Base-by-base conservation (phyloP, 2,113 vertebrate species). In the Prochilodus magdalenae region DNA sequence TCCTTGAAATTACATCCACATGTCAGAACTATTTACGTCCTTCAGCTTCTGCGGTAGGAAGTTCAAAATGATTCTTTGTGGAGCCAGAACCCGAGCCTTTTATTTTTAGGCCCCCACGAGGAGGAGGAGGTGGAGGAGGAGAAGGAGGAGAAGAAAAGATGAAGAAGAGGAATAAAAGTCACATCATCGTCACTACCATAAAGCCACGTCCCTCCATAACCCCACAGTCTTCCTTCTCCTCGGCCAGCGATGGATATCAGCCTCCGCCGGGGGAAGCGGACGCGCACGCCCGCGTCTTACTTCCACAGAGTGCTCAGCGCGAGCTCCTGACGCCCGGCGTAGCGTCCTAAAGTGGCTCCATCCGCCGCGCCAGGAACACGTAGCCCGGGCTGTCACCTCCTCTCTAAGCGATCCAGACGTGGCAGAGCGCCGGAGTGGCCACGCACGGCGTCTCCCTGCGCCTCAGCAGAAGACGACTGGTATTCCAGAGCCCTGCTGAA, bases 1-100 rank as follows among this genome's bases (percentile, higher is more conserved):
- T 91, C 88, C 93, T 78, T 92, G 92, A 94, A 97, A 97, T 96
- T 95, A 93, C 96, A 97, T 96, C 97, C 96, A 96, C 95, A 95
- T 95, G 97, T 95, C 95, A 94, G 93, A 95, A 94, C 91, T 93
- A 94, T 92, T 94, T 91, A 90, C 89, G 92, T 95, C 92, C 91
- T 88, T 90, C 90, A 92, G 84, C 87, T 90, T 93, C 94, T 94
- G 95, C 93, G 93, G 94, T 94, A 94, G 93, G 93, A 94, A 95
- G 93, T 96, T 95, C 95, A 95, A 26, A 96, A 96, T 95, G 90
- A 94, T 89, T 94, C 93, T 94, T 94, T 94, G 94, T 93, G 94
- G 92, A 90, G 89, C 89, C 91, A 91, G 93, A 94, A 92, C 90
- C 93, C 86, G 91, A 67, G 90, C 84, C 88, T 94, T 95, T 89